Base-by-base conservation (phyloP, 2,888 invertebrate genomes). In the Nasonovia ribisnigri region DNA sequence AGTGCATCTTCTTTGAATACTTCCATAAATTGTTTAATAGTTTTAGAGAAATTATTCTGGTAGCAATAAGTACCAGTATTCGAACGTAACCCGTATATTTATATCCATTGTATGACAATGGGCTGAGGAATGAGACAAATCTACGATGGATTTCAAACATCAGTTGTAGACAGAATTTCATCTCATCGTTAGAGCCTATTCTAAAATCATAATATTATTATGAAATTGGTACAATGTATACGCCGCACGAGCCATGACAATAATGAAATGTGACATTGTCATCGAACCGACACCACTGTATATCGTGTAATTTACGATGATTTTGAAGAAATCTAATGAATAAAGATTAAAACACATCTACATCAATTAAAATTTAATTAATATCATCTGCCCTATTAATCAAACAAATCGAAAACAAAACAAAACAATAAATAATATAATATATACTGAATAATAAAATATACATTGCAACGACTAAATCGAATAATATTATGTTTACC, bases 371-470 rank as follows among this genome's bases (percentile, higher is more conserved):
- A 77, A 36, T 77, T 36, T 36, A 20, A 77, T 20, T 36, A 77
- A 48, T 48, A n/a, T n/a, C 20, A 36, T 8, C 20, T n/a, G n/a
- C n/a, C 10, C n/a, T 16, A 87, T 46, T 46, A 16, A 86, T 86
- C 3, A 87, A 36, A 84, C n/a, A 48, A 87, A n/a, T 51, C 20
- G n/a, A 88, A 88, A 88, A 77, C 36, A 77, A 88, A 88, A 77
- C 36, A 77, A 3, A 77, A 77, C 20, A 77, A 77, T 77, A 77
- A 36, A 36, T 57, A 57, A 26, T 57, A 57, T 57, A 8, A 51
- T 77, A 77, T 36, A 77, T 16, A 67, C 5, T 36, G 36, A 36
- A 46, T 46, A 11, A 77, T 77, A 77, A 36, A 77, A 77, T 77
- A 20, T 77, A 51, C 51, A 51, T 54, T 11, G 10, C 36, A 54